Conservation (phyloP, 1,140 invertebrate species). For the Bilobella aurantiaca region DNA sequence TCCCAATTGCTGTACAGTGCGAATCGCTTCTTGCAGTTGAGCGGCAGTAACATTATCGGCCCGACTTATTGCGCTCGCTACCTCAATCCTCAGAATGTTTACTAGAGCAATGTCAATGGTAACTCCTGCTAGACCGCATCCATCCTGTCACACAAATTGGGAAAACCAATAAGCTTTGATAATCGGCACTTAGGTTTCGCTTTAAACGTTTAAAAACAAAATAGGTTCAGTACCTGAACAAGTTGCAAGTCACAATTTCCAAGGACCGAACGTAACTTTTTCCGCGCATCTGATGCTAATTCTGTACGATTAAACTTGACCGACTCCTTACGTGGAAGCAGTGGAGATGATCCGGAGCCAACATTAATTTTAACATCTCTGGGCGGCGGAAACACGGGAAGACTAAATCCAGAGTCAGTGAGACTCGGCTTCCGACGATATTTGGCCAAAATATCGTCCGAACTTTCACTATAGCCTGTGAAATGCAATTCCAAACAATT, state of each 20-base stretch:
- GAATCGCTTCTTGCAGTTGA: slow-evolving; percentile 75
- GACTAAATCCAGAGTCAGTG: slow-evolving; percentile 20
- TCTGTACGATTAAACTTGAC: slow-evolving; percentile 28
- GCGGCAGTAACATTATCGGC: slow-evolving; percentile 69
- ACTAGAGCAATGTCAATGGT: slow-evolving; percentile 53
- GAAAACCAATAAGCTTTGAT: too few relatives aligned
- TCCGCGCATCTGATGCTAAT: slow-evolving; percentile 53
- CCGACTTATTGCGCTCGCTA: slow-evolving; percentile 78
- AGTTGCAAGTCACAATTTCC: slow-evolving; percentile 60
- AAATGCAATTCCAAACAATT: background rate
- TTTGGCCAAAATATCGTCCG: slow-evolving; percentile 90
- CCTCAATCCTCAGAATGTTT: slow-evolving; percentile 62
- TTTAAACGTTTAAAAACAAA: background rate
- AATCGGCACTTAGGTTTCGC: background rate
- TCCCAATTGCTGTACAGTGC: slow-evolving; percentile 66
- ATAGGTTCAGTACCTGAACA: slow-evolving; percentile 10
- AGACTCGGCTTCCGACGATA: slow-evolving; percentile 71
- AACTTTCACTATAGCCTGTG: slow-evolving; percentile 49
- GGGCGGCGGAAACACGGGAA: slow-evolving; percentile 14
- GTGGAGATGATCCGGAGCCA: background rate
- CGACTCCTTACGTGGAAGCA: slow-evolving; percentile 22
- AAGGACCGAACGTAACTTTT: slow-evolving; percentile 81
- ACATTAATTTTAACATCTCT: background rate
- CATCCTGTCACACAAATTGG: background rate
- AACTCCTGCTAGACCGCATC: background rate